Evolutionary conservation across 2,797 vertebrate genomes (phyloP), one percentile per base, ranked within the genome.

Genomic region (Coracias cyanogaster): DNA sequence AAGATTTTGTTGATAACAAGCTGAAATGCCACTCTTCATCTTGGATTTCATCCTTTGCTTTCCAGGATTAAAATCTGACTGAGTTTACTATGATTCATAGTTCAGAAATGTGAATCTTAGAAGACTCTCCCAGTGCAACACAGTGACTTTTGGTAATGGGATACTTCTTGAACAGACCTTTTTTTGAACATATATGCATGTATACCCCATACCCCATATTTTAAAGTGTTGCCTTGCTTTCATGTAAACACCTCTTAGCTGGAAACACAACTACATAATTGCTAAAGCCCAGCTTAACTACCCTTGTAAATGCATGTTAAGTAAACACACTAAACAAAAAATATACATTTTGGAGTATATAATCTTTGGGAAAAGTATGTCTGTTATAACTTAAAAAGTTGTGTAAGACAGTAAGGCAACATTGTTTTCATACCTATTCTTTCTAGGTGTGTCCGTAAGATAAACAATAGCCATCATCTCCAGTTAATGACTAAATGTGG

Each of bases 21-120:
- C 12, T 62, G 64, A 92, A 95, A 61, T 51, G 4, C 21, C 31
- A 43, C 8, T 72, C 35, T 77, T 62, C 29, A 55, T 67, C 80
- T 87, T 29, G 60, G 35, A 76, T 16, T 62, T 24, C 31, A 67
- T 48, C 12, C 4, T n/a, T 80, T 57, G 35, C 16, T 64, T 89
- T 87, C 87, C 26, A 70, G 61, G 22, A 19, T 55, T 77, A 86
- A 88, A 88, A 76, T 67, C 48, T 51, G 33, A n/a, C 57, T 55
- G 55, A 25, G 7, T 55, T 89, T 85, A 77, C 16, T 39, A 17
- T n/a, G 48, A 90, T 51, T 82, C 58, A 43, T 4, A 25, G 18
- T 28, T 77, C 49, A 80, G 55, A 82, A 82, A 82, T 48, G 43
- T 18, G 9, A 51, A 37, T 82, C 41, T 73, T 77, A 29, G 26